These are phyloP conservation scores for Endomychus coccineus DNA, from an alignment of 2,888 invertebrate genomes.

Conservation along the genomic window DNA sequence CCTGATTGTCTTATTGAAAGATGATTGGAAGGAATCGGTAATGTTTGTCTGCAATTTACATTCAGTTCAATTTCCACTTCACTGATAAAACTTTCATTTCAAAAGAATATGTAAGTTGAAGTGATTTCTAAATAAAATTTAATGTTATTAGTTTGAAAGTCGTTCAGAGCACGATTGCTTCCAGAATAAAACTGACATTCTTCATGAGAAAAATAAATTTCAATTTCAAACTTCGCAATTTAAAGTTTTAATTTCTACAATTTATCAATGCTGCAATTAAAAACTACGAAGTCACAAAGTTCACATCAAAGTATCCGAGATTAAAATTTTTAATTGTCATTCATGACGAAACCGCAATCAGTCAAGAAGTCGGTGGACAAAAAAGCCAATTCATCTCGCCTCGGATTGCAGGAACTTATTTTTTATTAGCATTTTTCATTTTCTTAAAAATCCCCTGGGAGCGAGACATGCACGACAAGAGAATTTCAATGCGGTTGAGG, in stretches of 20 bases:
- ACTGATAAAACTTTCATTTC: too few relatives aligned
- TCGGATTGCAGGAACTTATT: background rate
- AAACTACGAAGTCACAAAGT: constrained; percentile 9
- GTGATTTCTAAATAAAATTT: too few relatives aligned
- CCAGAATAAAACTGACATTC: too few relatives aligned
- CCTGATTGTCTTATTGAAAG: too few relatives aligned
- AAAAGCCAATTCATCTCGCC: constrained; percentile 26
- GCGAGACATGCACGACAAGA: too few relatives aligned
- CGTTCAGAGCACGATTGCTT: too few relatives aligned
- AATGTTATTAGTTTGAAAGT: too few relatives aligned
- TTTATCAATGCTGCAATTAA: constrained; percentile 19
- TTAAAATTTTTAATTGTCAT: constrained; percentile 35
- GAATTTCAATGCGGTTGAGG: constrained; percentile 13
- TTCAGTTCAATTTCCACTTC: too few relatives aligned
- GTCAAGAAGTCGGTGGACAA: constrained; percentile 20
- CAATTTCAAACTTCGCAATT: constrained; percentile 5
- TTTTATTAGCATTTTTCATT: constrained; percentile 24
- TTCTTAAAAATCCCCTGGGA: constrained; percentile 1
- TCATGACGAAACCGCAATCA: constrained; percentile 31
- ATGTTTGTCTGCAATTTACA: too few relatives aligned
- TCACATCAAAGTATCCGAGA: constrained; percentile 14
- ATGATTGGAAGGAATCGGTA: too few relatives aligned
- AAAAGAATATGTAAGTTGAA: too few relatives aligned
- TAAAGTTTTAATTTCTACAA: constrained; percentile 19
- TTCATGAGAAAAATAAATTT: too few relatives aligned